Base-by-base conservation (phyloP, 2,888 invertebrate species). In the Eilema sororculum region DNA sequence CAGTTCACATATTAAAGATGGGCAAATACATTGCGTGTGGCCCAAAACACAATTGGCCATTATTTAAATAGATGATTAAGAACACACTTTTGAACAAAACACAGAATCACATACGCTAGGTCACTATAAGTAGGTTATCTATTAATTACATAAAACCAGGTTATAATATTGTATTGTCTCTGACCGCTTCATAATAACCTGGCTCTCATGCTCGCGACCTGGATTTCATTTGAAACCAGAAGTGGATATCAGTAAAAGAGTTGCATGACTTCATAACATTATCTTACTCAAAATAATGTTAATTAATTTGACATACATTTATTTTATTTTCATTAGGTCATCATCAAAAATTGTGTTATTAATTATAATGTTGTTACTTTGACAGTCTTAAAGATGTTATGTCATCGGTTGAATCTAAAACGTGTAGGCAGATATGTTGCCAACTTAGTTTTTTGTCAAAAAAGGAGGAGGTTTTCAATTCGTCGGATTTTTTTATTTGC, bases 271-370 rank as follows among this genome's bases (percentile, higher is more conserved):
- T 25, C 33, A 61, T 56, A 46, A 67, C 30, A 61, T 62, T 61
- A 20, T 56, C 30, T 68, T 71, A 69, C 20, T 41, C 16, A 52
- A 69, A 69, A 74, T 24, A 28, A 58, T 61, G 28, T 59, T 52
- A 28, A 74, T 70, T 60, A 72, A 37, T 62, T 56, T 68, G 67
- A 79, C 79, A 75, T 20, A 67, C 73, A 79, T 71, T 25, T 30
- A 60, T 60, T n/a, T 61, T 46, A 65, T 72, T 77, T 75, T 58
- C 72, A 4, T 41, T 41, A 13, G 41, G 41, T 16, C 41, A 41
- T 41, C 41, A 16, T 13, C 8, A 41, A 41, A 41, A 41, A 41
- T 16, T 16, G 41, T 41, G 13, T 41, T 41, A 41, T n/a, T n/a
- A n/a, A n/a, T n/a, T n/a, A n/a, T 12, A 12, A 37, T 37, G 13